A percentile compares a stretch with the other conserved stretches of the same genome.
These are phyloP conservation scores for Cariama cristata DNA, from an alignment of 2,113 vertebrate genomes.

Conservation along the genomic window DNA sequence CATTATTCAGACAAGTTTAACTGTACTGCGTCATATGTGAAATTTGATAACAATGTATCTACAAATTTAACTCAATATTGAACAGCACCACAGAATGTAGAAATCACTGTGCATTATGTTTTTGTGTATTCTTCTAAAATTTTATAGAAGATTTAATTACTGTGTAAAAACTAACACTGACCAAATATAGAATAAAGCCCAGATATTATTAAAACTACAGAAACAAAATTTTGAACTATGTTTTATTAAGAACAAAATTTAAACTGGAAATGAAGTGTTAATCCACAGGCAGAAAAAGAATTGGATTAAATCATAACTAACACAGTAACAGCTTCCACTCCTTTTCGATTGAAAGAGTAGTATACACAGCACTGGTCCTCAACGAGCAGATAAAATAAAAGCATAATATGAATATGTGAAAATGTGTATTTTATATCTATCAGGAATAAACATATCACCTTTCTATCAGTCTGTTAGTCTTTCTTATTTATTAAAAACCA, in stretches of 20 bases:
- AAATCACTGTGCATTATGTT: neutral
- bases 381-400: neutral
- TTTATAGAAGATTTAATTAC: neutral
- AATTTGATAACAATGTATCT: constrained; percentile 19
- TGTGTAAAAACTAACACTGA: neutral
- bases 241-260: neutral
- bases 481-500: neutral
- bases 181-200: neutral
- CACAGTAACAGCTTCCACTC: neutral
- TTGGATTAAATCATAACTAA: neutral
- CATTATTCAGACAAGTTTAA: constrained; percentile 41
- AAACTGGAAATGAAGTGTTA: neutral
- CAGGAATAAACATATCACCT: neutral
- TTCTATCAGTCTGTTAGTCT: neutral
- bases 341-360: neutral
- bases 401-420: neutral
- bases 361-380: neutral
- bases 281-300: neutral
- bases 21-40: constrained; percentile 17
- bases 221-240: neutral
- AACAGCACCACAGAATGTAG: neutral
- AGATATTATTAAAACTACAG: neutral
- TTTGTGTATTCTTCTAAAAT: neutral
- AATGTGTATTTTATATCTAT: neutral
- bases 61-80: constrained; percentile 5